These are phyloP conservation scores for Macrophya annulata DNA, from an alignment of 2,888 invertebrate species.

Conservation along the genomic window DNA sequence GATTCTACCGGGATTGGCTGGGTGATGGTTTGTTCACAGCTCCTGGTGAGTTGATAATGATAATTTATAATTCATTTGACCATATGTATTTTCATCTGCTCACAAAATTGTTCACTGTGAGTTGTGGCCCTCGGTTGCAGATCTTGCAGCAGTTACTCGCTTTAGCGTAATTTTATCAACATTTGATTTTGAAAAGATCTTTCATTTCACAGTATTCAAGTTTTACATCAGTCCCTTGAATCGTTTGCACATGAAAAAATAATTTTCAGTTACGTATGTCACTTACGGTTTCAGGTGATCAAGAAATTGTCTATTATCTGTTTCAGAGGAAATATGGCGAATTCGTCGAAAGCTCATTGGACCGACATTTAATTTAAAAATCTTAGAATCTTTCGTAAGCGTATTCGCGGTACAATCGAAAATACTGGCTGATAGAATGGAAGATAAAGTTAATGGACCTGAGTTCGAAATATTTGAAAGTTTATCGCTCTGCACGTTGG, in stretches of 20 bases:
- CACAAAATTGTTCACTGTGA: not conserved
- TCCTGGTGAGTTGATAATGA: conserved; percentile 63
- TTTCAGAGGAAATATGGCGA: conserved; percentile 78
- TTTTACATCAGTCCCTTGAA: no score
- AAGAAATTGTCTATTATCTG: not conserved
- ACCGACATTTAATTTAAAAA: conserved; percentile 81
- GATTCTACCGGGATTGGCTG: conserved; percentile 65
- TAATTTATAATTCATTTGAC: not conserved
- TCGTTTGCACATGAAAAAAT: no score
- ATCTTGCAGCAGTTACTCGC: no score
- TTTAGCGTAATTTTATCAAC: no score
- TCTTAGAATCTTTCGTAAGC: conserved; percentile 79
- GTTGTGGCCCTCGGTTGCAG: not conserved
- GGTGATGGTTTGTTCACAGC: conserved; percentile 69
- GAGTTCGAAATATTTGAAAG: conserved; percentile 44
- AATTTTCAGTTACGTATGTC: no score
- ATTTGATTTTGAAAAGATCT: no score
- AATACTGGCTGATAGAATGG: conserved; percentile 47
- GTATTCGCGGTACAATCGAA: conserved; percentile 76
- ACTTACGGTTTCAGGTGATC: not conserved
- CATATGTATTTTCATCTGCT: no score
- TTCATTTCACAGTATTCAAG: no score
- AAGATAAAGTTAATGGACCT: conserved; percentile 30
- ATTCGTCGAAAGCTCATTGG: conserved; percentile 79
- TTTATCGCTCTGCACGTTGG: conserved; percentile 20